Conservation (phyloP, 1,140 invertebrate species). For the Euschistus heros region DNA sequence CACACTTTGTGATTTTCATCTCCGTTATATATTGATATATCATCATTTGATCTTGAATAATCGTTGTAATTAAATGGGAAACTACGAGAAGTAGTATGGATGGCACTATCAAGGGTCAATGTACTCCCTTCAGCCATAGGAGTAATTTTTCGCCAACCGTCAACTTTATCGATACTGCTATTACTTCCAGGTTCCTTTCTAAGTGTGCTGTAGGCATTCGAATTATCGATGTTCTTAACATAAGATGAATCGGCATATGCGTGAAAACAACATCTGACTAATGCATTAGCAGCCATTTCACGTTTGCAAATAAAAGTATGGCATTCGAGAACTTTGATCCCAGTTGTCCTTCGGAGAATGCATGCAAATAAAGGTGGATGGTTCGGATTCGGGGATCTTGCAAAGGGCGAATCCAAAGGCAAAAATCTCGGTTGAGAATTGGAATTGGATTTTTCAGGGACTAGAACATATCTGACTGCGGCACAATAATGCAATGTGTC, state of each 20-base stretch:
- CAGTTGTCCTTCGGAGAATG: conserved; percentile 85
- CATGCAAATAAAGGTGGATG: conserved; percentile 95
- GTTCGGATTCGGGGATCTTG: conserved; percentile 67
- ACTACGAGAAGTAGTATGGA: conserved; percentile 32
- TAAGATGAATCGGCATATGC: conserved; percentile 90
- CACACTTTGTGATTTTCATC: conserved; percentile 91
- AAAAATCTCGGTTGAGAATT: conserved; percentile 71
- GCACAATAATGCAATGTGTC: conserved; percentile 95
- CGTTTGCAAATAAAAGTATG: conserved; percentile 97
- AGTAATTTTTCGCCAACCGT: conserved; percentile 40
- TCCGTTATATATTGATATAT: conserved; percentile 70
- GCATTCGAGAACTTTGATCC: conserved; percentile 98
- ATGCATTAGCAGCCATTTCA: conserved; percentile 86
- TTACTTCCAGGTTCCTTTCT: conserved; percentile 34
- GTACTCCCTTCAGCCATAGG: conserved; percentile 41
- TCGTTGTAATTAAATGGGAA: conserved; percentile 39
- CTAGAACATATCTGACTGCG: conserved; percentile 69
- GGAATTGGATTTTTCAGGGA: conserved; percentile 41
- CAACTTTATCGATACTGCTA: conserved; percentile 36
- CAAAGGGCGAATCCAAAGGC: conserved; percentile 91
- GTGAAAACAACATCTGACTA: conserved; percentile 89
- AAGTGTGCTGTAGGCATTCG: conserved; percentile 40
- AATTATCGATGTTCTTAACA: conserved; percentile 64
- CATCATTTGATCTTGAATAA: conserved; percentile 46
- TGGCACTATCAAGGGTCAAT: conserved; percentile 37